Evolutionary conservation across 2,797 vertebrate species (phyloP).

Genomic region (Tragopan temminckii): DNA sequence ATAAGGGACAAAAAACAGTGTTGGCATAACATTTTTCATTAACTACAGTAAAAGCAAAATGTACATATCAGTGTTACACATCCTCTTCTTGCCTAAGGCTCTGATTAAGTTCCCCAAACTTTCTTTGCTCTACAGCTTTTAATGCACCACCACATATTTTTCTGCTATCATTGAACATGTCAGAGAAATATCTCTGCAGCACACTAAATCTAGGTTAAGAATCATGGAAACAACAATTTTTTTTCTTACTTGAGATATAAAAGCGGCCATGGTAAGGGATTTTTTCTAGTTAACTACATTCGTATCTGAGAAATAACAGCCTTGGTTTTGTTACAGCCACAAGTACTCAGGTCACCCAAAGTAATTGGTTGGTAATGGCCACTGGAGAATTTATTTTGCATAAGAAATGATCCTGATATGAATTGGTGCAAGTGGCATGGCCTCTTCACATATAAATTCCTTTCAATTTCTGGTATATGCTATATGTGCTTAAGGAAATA

Average conservation of each 20-base stretch:
- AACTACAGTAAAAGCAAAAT: conserved; percentile 61
- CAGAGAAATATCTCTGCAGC: conserved; percentile 70
- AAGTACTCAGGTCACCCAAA: neutral
- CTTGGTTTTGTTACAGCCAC: neutral
- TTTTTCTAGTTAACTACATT: neutral
- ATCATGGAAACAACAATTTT: conserved; percentile 27
- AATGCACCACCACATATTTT: conserved; percentile 66
- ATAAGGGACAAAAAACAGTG: conserved; percentile 45
- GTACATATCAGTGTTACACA: conserved; percentile 63
- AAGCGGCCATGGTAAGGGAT: neutral
- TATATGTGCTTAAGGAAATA: neutral
- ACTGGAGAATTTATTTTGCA: conserved; percentile 5
- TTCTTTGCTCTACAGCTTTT: conserved; percentile 67
- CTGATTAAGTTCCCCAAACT: conserved; percentile 70
- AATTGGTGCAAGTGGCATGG: neutral
- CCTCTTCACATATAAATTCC: neutral
- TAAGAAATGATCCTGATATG: neutral
- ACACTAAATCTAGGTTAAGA: conserved; percentile 65
- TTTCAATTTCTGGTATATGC: neutral
- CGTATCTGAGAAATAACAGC: neutral
- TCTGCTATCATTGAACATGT: conserved; percentile 60
- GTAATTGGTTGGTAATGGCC: neutral
- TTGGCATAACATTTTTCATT: conserved; percentile 69
- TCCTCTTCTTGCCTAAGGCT: conserved; percentile 59
- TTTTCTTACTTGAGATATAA: neutral